Conservation (phyloP, 2,888 invertebrate species). For the Therioaphis trifolii region DNA sequence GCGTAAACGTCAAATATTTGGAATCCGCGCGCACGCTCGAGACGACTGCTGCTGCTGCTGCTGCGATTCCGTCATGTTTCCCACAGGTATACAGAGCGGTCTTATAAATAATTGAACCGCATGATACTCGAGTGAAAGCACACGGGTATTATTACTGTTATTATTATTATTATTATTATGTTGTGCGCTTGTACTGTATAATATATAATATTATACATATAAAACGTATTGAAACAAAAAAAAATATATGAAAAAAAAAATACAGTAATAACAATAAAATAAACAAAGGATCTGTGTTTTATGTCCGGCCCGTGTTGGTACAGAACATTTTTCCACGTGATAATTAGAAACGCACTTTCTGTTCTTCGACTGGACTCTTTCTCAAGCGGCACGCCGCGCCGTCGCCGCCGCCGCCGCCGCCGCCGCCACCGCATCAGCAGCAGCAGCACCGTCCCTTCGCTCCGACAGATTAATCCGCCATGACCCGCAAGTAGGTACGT, state of each 20-base stretch:
- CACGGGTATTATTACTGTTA: no score
- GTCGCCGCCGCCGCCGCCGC: background rate
- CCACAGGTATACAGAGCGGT: conserved; percentile 15
- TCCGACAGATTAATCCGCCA: background rate
- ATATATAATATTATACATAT: background rate
- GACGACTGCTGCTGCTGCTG: background rate
- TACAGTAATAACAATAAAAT: background rate
- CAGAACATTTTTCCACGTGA: conserved; percentile 14
- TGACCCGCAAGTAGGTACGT: no score
- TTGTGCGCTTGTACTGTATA: background rate
- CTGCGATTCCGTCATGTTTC: conserved; percentile 25
- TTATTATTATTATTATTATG: background rate
- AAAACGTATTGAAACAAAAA: background rate
- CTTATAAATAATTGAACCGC: conserved; percentile 51
- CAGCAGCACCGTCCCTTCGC: conserved; percentile 11
- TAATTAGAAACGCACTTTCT: conserved; percentile 33
- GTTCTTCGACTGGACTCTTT: conserved; percentile 2
- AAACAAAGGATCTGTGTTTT: conserved; percentile 31
- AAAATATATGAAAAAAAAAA: conserved; percentile 13
- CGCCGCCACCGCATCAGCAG: no score
- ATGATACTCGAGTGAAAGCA: conserved; percentile 43
- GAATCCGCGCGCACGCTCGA: no score
- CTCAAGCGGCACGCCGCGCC: background rate
- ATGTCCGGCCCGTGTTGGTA: background rate
- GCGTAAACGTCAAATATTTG: background rate